Percentiles rank a stretch among this genome's conserved stretches.
These are phyloP conservation scores for Pachydiplax longipennis DNA, from an alignment of 2,888 invertebrate genomes.

Conservation along the genomic window DNA sequence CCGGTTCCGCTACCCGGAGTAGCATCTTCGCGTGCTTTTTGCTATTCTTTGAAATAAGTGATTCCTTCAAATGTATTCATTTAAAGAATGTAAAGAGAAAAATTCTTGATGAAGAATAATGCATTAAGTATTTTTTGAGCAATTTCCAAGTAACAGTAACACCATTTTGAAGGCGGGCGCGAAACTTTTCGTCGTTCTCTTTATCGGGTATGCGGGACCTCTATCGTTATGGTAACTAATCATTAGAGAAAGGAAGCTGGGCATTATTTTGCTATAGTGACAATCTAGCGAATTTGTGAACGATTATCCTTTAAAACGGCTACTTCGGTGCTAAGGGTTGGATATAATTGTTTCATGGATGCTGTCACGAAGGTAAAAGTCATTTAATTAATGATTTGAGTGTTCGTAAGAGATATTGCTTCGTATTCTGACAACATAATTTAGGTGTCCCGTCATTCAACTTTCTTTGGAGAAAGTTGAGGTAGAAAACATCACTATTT, in stretches of 20 bases:
- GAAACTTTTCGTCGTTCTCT: not conserved
- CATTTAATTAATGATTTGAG: not conserved
- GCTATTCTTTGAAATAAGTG: too few relatives aligned
- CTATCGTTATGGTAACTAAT: not conserved
- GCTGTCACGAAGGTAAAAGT: constrained; percentile 9
- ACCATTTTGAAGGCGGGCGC: not conserved
- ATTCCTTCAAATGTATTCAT: too few relatives aligned
- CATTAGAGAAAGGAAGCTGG: not conserved
- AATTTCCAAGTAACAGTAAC: too few relatives aligned
- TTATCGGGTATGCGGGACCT: not conserved
- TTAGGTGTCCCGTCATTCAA: not conserved
- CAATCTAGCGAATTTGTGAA: not conserved
- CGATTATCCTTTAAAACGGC: not conserved
- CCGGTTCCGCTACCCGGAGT: too few relatives aligned
- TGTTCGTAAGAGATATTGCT: not conserved
- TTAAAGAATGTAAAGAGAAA: too few relatives aligned
- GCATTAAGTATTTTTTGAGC: too few relatives aligned
- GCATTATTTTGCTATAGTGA: not conserved
- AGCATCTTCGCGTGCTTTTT: too few relatives aligned
- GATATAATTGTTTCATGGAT: constrained; percentile 5
- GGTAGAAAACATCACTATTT: not conserved
- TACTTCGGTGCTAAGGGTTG: not conserved
- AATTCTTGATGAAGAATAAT: too few relatives aligned
- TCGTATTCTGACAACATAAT: not conserved
- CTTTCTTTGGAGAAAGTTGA: not conserved